A percentile compares a stretch with the other conserved stretches of the same genome.
These are phyloP conservation scores for Synchiropus splendidus DNA, from an alignment of 2,113 vertebrate species.

Conservation along the genomic window DNA sequence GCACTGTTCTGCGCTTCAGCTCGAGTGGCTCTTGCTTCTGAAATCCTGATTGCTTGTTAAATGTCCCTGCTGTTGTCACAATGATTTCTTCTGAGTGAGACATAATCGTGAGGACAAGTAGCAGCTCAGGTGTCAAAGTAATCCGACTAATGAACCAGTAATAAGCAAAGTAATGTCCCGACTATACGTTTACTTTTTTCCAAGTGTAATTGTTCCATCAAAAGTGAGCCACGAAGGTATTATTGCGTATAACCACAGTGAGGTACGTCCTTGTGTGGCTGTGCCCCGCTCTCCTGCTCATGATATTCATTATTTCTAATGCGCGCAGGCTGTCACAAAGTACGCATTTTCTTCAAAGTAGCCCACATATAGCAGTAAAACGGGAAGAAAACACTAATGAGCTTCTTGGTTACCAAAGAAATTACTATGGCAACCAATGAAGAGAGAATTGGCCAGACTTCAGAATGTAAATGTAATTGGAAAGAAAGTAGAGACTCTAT, in stretches of 20 bases:
- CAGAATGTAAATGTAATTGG: conserved; percentile 28
- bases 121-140: conserved; percentile 29
- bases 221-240: conserved; percentile 19
- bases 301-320: conserved; percentile 29
- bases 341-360: conserved; percentile 26
- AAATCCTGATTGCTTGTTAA: conserved; percentile 10
- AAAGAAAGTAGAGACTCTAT: conserved; percentile 19
- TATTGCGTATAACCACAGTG: conserved; percentile 39
- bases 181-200: no score
- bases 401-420: conserved; percentile 29
- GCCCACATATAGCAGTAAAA: conserved; percentile 18
- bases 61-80: conserved; percentile 6
- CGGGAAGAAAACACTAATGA: conserved; percentile 19
- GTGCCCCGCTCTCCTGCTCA: conserved; percentile 7
- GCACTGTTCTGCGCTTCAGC: conserved; percentile 6
- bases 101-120: conserved; percentile 20
- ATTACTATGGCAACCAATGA: conserved; percentile 42
- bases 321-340: conserved; percentile 28
- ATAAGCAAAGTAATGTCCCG: conserved; percentile 11
- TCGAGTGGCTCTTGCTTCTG: conserved; percentile 7
- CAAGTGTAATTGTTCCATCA: conserved; percentile 13
- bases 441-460: conserved; percentile 12
- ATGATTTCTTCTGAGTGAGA: conserved; percentile 9
- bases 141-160: conserved; percentile 36
- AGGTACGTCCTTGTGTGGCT: conserved; percentile 13